Evolutionary conservation across 2,113 vertebrate species (phyloP).

Genomic region (Uropsilus gracilis): DNA sequence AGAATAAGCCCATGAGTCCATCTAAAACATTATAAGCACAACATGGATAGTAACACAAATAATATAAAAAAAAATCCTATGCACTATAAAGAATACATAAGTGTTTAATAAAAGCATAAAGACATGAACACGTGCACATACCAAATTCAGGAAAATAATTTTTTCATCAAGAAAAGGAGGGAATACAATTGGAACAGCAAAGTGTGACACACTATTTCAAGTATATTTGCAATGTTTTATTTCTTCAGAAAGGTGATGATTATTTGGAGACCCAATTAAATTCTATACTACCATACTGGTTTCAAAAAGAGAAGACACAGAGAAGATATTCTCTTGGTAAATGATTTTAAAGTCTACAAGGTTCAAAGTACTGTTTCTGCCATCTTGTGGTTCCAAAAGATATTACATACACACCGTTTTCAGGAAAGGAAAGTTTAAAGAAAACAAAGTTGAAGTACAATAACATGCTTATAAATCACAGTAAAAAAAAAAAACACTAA

Average conservation of each 20-base stretch:
- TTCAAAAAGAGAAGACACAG: not conserved
- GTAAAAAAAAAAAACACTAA: not conserved
- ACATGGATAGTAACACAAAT: not conserved
- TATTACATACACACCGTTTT: conserved; percentile 29
- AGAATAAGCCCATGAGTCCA: not conserved
- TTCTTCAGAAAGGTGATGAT: not conserved
- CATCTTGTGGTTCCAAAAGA: conserved; percentile 49
- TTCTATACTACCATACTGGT: not conserved
- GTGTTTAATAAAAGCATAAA: not conserved
- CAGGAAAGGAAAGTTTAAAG: not conserved
- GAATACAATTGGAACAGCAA: not conserved
- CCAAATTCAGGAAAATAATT: not conserved
- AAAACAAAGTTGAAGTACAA: not conserved
- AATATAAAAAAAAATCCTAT: not conserved
- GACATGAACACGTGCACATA: not conserved
- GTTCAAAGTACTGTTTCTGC: conserved; percentile 54
- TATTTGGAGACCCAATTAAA: not conserved
- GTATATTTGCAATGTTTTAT: not conserved
- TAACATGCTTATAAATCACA: not conserved
- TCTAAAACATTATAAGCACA: not conserved
- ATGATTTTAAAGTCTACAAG: not conserved
- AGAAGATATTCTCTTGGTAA: not conserved
- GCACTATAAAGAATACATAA: not conserved
- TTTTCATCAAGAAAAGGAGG: not conserved
- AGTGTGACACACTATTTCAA: not conserved